Percentiles rank a stretch among this genome's conserved stretches.
Evolutionary conservation across 2,113 vertebrate species (phyloP).

Genomic region (Eolophus roseicapilla): DNA sequence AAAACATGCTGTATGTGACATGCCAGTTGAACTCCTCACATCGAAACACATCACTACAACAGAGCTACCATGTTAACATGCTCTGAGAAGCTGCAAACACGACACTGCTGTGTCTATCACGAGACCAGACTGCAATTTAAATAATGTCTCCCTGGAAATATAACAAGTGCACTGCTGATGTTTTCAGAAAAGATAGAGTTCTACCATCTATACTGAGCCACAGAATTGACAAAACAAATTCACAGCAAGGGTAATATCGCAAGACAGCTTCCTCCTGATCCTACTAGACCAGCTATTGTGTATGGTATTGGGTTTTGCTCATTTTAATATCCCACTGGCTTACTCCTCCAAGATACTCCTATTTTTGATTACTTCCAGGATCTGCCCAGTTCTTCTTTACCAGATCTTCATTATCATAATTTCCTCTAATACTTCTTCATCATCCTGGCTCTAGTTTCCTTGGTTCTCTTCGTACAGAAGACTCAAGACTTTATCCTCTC

Average conservation of each 20-base stretch:
- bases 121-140: not conserved
- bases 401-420: not conserved
- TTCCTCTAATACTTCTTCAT: not conserved
- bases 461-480: not conserved
- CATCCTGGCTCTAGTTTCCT: not conserved
- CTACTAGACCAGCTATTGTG: not conserved
- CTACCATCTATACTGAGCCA: not conserved
- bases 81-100: not conserved
- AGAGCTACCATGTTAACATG: not conserved
- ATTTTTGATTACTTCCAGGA: not conserved
- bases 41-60: not conserved
- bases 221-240: accelerated
- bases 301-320: not conserved
- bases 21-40: accelerated
- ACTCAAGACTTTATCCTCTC: not conserved
- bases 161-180: not conserved
- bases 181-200: not conserved
- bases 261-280: not conserved
- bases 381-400: not conserved
- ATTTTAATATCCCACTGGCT: not conserved
- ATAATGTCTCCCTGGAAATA: not conserved
- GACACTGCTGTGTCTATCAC: not conserved
- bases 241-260: not conserved
- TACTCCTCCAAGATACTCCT: not conserved
- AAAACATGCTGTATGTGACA: not conserved